Conservation (phyloP, 2,113 vertebrate genomes). For the Perca flavescens region DNA sequence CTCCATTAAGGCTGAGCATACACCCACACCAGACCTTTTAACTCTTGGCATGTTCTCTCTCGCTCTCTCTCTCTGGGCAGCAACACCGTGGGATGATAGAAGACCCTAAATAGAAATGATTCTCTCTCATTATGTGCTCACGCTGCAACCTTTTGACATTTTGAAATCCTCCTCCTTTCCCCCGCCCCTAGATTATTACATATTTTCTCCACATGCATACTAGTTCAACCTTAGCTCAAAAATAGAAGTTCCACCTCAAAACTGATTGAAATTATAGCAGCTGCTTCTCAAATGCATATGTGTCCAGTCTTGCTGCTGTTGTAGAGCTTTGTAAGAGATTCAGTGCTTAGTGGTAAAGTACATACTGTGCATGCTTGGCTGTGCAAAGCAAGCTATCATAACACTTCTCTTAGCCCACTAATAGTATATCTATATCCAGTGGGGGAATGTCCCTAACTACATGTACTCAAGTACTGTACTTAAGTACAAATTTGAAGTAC, state of each 20-base stretch:
- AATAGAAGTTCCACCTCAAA: background rate
- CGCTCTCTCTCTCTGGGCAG: conserved; percentile 29
- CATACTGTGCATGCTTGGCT: conserved; percentile 26
- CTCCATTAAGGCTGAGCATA: conserved; percentile 36
- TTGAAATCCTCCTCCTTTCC: conserved; percentile 35
- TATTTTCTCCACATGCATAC: background rate
- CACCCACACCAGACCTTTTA: conserved; percentile 74
- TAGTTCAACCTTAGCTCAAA: background rate
- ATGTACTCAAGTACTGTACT: too few relatives aligned
- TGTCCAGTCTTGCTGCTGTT: background rate
- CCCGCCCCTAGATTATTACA: background rate
- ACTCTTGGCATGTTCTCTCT: conserved; percentile 54
- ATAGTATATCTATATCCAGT: conserved; percentile 1
- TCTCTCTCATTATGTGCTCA: conserved; percentile 52
- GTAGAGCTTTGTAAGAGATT: conserved; percentile 16
- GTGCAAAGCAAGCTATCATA: background rate
- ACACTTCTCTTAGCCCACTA: background rate
- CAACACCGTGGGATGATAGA: conserved; percentile 59
- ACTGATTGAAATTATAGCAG: background rate
- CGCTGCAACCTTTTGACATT: conserved; percentile 51
- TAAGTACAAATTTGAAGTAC: too few relatives aligned
- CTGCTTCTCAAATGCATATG: conserved; percentile 4
- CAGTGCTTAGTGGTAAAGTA: conserved; percentile 16
- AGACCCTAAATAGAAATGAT: conserved; percentile 60
- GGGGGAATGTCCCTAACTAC: too few relatives aligned